These are phyloP conservation scores for Gallinago undulata DNA, from an alignment of 2,113 vertebrate species.

Conservation along the genomic window DNA sequence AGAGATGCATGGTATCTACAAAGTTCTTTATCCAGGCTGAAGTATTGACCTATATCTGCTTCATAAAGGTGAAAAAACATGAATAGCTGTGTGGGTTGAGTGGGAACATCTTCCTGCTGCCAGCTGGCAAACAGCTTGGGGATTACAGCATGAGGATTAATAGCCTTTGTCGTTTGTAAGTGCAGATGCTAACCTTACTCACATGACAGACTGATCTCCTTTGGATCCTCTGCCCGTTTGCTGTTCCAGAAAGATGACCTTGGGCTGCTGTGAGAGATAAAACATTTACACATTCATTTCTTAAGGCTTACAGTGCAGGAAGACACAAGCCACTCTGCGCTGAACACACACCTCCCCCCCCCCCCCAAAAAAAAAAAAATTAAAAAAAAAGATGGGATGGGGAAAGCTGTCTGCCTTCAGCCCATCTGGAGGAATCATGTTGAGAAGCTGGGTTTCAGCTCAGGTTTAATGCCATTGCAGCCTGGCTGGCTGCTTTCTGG, in stretches of 20 bases:
- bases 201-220: conserved; percentile 67
- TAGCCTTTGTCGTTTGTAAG: conserved; percentile 70
- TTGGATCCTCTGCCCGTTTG: conserved; percentile 61
- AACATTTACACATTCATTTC: conserved; percentile 60
- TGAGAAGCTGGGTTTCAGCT: background rate
- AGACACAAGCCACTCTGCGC: background rate
- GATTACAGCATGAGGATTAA: conserved; percentile 69
- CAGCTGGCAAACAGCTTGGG: conserved; percentile 68
- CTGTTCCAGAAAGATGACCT: conserved; percentile 68
- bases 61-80: conserved; percentile 62
- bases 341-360: background rate
- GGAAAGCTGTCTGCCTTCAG: background rate
- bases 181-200: conserved; percentile 69
- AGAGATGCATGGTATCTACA: conserved; percentile 28
- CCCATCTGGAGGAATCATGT: background rate
- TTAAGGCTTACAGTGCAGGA: conserved; percentile 7
- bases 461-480: background rate
- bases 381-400: no score
- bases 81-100: conserved; percentile 49
- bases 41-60: conserved; percentile 57
- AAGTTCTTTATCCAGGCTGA: conserved; percentile 3
- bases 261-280: conserved; percentile 62
- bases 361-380: no score
- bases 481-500: background rate
- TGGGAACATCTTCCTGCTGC: conserved; percentile 54